Percentiles rank a stretch among this genome's conserved stretches.
phyloP scores from a whole-genome alignment of 2,797 vertebrate genomes.

The Poecilia gillii region DNA sequence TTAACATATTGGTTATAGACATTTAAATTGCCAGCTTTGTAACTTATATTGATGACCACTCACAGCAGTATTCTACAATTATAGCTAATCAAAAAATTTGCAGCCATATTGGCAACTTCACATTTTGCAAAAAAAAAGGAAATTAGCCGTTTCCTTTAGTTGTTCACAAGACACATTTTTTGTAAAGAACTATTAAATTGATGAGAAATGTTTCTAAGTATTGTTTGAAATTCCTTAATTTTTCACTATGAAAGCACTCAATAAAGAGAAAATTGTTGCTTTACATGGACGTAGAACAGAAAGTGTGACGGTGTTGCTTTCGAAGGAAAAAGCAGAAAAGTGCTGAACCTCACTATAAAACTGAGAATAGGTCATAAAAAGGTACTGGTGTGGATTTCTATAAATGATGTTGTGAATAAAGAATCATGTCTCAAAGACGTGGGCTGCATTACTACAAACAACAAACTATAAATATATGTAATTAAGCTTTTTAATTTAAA shows the following conservation, averaged over 20 bases:
- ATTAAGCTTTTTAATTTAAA: background rate
- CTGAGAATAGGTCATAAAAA: background rate
- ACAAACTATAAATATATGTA: background rate
- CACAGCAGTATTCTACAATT: background rate
- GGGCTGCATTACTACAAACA: constrained; percentile 10
- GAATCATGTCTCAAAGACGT: constrained; percentile 12
- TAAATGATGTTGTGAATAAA: background rate
- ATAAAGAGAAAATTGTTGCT: background rate
- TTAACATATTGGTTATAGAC: background rate
- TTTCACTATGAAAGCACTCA: background rate
- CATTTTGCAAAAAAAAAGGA: background rate
- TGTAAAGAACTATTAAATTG: background rate
- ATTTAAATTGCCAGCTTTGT: background rate
- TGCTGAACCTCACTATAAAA: background rate
- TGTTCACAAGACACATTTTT: background rate
- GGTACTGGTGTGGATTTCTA: background rate
- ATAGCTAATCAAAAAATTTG: background rate
- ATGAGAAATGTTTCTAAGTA: background rate
- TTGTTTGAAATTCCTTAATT: background rate
- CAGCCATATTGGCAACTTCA: background rate
- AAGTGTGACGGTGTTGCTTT: background rate
- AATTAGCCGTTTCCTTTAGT: background rate
- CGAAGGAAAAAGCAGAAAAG: background rate
- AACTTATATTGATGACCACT: background rate
- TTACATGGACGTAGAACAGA: background rate